Evolutionary conservation across 2,797 vertebrate genomes (phyloP).

Genomic region (Chromis chromis): DNA sequence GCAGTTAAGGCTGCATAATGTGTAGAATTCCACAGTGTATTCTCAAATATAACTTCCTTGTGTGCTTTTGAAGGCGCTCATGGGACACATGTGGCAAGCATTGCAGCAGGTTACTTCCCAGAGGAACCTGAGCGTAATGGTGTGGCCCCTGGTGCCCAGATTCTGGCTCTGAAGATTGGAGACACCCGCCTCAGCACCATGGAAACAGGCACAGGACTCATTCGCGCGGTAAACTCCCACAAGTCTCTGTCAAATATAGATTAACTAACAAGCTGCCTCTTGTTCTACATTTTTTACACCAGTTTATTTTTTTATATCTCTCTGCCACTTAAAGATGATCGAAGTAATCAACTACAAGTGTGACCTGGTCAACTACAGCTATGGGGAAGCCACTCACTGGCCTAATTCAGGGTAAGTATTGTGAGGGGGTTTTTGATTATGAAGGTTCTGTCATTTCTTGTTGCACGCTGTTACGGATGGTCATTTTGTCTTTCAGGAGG

Average conservation of each 20-base stretch:
- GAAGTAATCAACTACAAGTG: slow-evolving; percentile 98
- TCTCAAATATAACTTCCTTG: slow-evolving; percentile 8
- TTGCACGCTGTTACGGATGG: neutral
- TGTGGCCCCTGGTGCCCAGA: slow-evolving; percentile 95
- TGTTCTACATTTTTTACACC: neutral
- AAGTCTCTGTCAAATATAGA: neutral
- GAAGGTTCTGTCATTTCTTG: neutral
- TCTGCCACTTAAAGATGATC: slow-evolving; percentile 89
- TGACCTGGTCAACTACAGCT: slow-evolving; percentile 99
- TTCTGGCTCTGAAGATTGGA: slow-evolving; percentile 97
- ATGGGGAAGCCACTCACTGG: slow-evolving; percentile 99
- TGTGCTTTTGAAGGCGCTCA: slow-evolving; percentile 89
- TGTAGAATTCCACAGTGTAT: neutral
- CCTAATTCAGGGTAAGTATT: slow-evolving; percentile 95
- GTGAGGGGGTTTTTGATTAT: neutral
- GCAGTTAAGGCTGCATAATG: neutral
- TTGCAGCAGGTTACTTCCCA: slow-evolving; percentile 96
- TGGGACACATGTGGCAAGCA: slow-evolving; percentile 97
- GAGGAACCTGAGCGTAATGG: slow-evolving; percentile 96
- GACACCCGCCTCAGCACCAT: slow-evolving; percentile 98
- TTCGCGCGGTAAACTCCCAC: slow-evolving; percentile 88
- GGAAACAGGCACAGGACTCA: slow-evolving; percentile 99
- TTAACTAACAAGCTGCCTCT: neutral
- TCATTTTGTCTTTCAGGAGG: slow-evolving; percentile 85
- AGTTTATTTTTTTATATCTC: slow-evolving; percentile 1